phyloP scores from a whole-genome alignment of 2,888 invertebrate genomes.

The Pristionchus arcanus region DNA sequence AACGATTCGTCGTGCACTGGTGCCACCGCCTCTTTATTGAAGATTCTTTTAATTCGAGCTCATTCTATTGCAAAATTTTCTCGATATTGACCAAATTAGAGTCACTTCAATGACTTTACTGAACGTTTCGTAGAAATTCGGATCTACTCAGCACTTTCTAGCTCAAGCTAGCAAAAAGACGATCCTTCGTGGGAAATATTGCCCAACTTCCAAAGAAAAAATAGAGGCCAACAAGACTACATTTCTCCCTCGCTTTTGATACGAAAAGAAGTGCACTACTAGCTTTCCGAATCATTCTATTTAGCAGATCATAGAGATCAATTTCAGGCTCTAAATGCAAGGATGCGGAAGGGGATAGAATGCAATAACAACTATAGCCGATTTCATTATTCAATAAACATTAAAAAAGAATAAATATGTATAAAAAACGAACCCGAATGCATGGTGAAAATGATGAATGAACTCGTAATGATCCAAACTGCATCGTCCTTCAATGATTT shows the following conservation, averaged over 20 bases:
- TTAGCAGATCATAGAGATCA: background rate
- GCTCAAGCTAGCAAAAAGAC: background rate
- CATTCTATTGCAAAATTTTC: too few species aligned
- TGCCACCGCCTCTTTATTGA: too few species aligned
- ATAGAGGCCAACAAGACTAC: background rate
- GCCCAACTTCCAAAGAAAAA: background rate
- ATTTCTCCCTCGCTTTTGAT: background rate
- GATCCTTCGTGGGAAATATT: background rate
- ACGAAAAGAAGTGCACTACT: slow-evolving; percentile 20
- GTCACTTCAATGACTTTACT: background rate
- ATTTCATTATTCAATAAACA: background rate
- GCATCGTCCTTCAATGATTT: slow-evolving; percentile 71
- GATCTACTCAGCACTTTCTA: background rate
- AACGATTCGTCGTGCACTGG: background rate
- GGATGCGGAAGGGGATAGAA: too few species aligned
- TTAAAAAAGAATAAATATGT: background rate
- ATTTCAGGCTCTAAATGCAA: too few species aligned
- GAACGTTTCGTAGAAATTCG: background rate
- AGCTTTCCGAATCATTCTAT: background rate
- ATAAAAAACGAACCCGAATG: slow-evolving; percentile 69
- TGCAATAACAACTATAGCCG: background rate
- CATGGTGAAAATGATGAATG: slow-evolving; percentile 78
- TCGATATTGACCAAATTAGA: too few species aligned
- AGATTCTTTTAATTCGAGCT: too few species aligned
- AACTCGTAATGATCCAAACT: slow-evolving; percentile 75